These are phyloP conservation scores for Solenopsis fugax DNA, from an alignment of 1,140 invertebrate species.

Conservation along the genomic window DNA sequence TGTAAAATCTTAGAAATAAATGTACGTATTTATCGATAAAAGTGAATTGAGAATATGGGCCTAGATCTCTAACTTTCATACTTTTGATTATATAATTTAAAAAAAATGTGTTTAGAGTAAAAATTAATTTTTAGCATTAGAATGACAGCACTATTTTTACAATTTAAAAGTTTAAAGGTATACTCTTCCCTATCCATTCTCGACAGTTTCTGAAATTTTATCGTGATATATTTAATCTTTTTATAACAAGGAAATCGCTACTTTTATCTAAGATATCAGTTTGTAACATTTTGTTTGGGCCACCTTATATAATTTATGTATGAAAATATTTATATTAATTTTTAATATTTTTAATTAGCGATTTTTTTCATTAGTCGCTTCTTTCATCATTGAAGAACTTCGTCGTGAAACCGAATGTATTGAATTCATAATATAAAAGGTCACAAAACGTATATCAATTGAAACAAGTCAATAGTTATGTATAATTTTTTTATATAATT, in stretches of 20 bases:
- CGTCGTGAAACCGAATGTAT: background rate
- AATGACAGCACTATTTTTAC: background rate
- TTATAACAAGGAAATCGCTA: background rate
- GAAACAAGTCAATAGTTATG: background rate
- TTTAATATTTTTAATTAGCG: slow-evolving; percentile 17
- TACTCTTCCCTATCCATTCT: background rate
- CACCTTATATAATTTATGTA: background rate
- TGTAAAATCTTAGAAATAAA: too few relatives aligned
- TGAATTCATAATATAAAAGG: background rate
- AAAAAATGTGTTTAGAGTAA: background rate
- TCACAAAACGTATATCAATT: background rate
- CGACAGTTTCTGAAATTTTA: background rate
- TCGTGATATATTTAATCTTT: background rate
- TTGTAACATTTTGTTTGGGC: background rate
- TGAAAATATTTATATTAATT: background rate
- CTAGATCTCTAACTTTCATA: background rate
- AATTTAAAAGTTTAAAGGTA: background rate
- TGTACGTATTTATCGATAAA: too few relatives aligned
- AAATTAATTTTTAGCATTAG: slow-evolving; percentile 1
- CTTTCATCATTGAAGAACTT: background rate
- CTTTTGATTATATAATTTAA: background rate
- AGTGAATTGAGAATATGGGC: too few relatives aligned
- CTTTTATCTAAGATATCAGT: background rate
- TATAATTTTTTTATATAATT: slow-evolving; percentile 33
- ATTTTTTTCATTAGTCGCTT: background rate